phyloP scores from a whole-genome alignment of 2,113 vertebrate genomes.

The Dipodomys spectabilis region DNA sequence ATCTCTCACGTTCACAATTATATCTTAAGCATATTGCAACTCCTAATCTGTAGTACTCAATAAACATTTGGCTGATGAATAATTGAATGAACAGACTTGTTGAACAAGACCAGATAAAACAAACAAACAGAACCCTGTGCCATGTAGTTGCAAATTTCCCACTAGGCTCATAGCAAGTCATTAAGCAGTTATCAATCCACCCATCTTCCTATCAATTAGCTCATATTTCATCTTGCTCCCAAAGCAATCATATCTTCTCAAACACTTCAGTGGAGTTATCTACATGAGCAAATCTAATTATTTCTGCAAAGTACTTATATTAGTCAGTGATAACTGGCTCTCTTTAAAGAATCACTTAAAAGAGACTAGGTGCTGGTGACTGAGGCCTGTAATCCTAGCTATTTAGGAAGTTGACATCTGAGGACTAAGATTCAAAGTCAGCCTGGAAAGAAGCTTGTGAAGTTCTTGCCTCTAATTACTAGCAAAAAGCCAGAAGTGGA shows the following conservation, averaged over 20 bases:
- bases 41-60: neutral
- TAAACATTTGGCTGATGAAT: neutral
- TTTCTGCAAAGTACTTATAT: constrained; percentile 18
- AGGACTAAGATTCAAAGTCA: too few relatives aligned
- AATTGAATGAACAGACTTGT: neutral
- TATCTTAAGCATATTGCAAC: neutral
- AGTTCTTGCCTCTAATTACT: too few relatives aligned
- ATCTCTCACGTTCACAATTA: neutral
- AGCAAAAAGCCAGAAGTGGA: too few relatives aligned
- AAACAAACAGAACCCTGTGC: neutral
- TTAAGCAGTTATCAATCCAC: neutral
- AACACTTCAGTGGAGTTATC: neutral
- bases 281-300: constrained; percentile 47
- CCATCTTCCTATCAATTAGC: constrained; percentile 6
- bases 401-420: too few relatives aligned
- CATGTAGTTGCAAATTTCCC: constrained; percentile 23
- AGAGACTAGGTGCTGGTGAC: neutral
- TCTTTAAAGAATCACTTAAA: constrained; percentile 31
- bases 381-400: too few relatives aligned
- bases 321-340: constrained; percentile 29
- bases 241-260: constrained; percentile 35
- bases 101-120: constrained; percentile 8
- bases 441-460: too few relatives aligned
- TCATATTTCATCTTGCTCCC: constrained; percentile 31
- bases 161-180: neutral